phyloP scores from a whole-genome alignment of 2,113 vertebrate species.

The Pogonocichla stellata region DNA sequence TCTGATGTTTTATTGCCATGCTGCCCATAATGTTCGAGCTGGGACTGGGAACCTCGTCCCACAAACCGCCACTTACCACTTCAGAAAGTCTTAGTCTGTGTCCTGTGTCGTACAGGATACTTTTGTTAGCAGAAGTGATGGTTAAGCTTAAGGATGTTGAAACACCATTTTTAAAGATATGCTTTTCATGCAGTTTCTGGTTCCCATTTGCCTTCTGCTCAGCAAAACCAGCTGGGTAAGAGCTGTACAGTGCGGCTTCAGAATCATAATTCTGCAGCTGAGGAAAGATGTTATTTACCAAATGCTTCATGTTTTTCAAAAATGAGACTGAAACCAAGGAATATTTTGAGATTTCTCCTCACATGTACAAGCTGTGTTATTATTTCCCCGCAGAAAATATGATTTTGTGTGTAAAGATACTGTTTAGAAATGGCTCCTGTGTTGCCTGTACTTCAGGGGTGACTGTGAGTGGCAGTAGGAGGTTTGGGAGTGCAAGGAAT shows the following conservation, averaged over 20 bases:
- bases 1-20: background rate
- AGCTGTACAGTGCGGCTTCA: background rate
- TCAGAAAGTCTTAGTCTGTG: background rate
- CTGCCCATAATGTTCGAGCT: background rate
- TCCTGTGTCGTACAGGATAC: background rate
- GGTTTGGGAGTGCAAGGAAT: background rate
- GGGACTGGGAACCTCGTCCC: background rate
- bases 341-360: background rate
- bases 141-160: background rate
- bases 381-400: background rate
- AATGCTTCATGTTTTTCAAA: background rate
- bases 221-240: background rate
- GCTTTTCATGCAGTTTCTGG: background rate
- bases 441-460: background rate
- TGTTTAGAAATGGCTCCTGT: background rate
- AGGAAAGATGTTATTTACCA: background rate
- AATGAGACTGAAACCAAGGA: background rate
- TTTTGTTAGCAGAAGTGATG: background rate
- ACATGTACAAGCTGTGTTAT: background rate
- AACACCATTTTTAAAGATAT: background rate
- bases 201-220: background rate
- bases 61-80: background rate
- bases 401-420: background rate
- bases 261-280: background rate
- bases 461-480: background rate